These are phyloP conservation scores for Addax nasomaculatus DNA, from an alignment of 2,113 vertebrate species.

Conservation along the genomic window DNA sequence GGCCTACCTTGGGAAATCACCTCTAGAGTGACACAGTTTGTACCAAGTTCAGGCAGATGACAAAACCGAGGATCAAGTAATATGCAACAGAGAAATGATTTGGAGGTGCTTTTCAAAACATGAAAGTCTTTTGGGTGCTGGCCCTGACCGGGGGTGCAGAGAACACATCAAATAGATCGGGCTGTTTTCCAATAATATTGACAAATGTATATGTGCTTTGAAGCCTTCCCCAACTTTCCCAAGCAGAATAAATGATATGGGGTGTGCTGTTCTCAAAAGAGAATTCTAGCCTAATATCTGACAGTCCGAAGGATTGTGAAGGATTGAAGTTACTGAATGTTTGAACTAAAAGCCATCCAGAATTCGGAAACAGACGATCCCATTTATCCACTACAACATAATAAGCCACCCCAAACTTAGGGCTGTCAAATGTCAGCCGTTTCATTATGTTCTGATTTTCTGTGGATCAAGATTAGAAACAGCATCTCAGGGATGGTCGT, in stretches of 20 bases:
- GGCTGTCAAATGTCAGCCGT: neutral
- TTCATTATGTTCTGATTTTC: neutral
- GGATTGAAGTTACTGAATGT: neutral
- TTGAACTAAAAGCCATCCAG: neutral
- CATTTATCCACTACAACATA: neutral
- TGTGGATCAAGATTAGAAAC: neutral
- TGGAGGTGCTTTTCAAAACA: conserved; percentile 26
- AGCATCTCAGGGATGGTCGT: neutral
- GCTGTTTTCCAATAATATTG: neutral
- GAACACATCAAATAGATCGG: neutral
- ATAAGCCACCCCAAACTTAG: neutral
- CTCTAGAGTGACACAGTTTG: neutral
- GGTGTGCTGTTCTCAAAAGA: neutral
- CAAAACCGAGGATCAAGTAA: conserved; percentile 19
- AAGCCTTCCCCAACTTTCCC: neutral
- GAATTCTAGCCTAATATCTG: neutral
- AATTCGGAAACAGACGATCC: neutral
- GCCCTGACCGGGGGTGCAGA: neutral
- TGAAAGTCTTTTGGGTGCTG: neutral
- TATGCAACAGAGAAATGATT: conserved; percentile 1
- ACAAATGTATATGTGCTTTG: neutral
- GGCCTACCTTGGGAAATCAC: conserved; percentile 2
- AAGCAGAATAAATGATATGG: neutral
- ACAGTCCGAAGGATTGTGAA: neutral
- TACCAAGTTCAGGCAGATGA: neutral